Conservation (phyloP, 2,797 vertebrate species). For the Sciaenops ocellatus region DNA sequence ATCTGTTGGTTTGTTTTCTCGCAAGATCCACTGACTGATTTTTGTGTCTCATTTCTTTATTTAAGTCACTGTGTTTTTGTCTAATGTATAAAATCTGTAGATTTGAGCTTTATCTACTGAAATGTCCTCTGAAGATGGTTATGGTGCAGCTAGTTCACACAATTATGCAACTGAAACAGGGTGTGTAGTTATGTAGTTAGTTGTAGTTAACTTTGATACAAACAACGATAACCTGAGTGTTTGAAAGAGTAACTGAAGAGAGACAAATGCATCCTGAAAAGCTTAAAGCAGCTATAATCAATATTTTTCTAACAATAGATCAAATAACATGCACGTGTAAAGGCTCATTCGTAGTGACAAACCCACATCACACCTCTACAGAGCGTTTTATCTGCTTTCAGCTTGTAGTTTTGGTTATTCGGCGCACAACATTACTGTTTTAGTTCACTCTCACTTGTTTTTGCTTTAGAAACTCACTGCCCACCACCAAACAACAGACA, state of each 20-base stretch:
- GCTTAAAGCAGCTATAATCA: slow-evolving; percentile 1
- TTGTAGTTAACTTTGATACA: neutral
- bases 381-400: slow-evolving; percentile 10
- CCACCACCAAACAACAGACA: neutral
- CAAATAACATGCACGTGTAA: neutral
- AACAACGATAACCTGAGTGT: neutral
- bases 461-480: neutral
- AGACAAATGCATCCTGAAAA: neutral
- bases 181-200: neutral
- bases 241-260: neutral
- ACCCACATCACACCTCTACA: neutral
- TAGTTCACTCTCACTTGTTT: neutral
- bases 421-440: neutral
- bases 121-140: slow-evolving; percentile 26
- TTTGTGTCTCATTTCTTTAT: neutral
- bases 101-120: slow-evolving; percentile 16
- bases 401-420: neutral
- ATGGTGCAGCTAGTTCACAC: slow-evolving; percentile 24
- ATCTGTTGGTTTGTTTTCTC: slow-evolving; percentile 9
- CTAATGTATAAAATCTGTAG: neutral
- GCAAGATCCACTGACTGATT: slow-evolving; percentile 1
- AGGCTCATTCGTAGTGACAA: neutral
- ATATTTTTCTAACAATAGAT: slow-evolving; percentile 1
- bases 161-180: neutral
- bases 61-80: neutral